Evolutionary conservation across 2,113 vertebrate species (phyloP).

Genomic region (Anas platyrhynchos): DNA sequence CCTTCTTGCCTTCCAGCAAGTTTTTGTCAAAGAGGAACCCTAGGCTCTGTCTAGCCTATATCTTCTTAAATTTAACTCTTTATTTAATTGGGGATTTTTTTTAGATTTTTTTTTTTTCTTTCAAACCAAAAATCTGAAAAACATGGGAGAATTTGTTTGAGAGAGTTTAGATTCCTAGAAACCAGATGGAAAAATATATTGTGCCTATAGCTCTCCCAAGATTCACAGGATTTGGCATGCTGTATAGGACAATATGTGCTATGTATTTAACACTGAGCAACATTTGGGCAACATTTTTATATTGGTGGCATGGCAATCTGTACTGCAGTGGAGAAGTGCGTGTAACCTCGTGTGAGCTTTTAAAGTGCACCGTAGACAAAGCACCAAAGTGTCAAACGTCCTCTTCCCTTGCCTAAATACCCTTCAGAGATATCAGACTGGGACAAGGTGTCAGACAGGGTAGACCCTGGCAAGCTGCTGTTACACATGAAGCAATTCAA

Average conservation of each 20-base stretch:
- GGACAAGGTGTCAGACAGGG: background rate
- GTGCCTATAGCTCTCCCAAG: background rate
- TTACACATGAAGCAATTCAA: background rate
- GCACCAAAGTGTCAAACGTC: background rate
- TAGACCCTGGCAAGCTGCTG: background rate
- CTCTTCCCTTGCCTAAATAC: background rate
- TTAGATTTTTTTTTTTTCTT: background rate
- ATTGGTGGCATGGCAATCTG: background rate
- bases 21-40: background rate
- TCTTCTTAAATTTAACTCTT: background rate
- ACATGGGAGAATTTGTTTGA: background rate
- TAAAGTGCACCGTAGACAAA: background rate
- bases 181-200: constrained; percentile 13
- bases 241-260: background rate
- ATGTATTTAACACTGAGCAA: background rate
- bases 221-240: background rate
- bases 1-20: background rate
- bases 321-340: background rate
- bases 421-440: background rate
- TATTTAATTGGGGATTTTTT: background rate
- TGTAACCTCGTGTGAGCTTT: background rate
- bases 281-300: constrained; percentile 42
- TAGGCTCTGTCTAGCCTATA: background rate
- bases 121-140: background rate
- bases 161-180: constrained; percentile 6